phyloP scores from a whole-genome alignment of 2,113 vertebrate species.

The Psammodynastes pulverulentus region DNA sequence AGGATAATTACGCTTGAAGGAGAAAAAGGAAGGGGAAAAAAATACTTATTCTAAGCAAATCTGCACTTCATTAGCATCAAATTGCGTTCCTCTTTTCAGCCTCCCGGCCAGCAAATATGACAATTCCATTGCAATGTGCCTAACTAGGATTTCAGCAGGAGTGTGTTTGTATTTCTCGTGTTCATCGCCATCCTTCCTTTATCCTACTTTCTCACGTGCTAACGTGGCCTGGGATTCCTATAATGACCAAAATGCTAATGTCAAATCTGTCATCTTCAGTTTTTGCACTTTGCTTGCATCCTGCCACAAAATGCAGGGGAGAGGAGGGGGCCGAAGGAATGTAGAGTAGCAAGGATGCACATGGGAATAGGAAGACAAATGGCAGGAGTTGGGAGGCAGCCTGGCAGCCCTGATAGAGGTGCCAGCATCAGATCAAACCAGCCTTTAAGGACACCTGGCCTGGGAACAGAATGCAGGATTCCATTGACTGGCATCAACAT shows the following conservation, averaged over 20 bases:
- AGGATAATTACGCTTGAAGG: conserved; percentile 42
- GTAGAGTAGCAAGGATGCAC: neutral
- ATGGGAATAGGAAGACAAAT: neutral
- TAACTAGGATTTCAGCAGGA: neutral
- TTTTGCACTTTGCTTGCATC: neutral
- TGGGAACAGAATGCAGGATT: neutral
- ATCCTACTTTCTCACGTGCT: neutral
- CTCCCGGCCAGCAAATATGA: conserved; percentile 9
- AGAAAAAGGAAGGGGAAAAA: neutral
- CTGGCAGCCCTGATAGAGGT: neutral
- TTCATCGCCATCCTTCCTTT: conserved; percentile 18
- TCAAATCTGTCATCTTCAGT: neutral
- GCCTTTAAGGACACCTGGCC: neutral
- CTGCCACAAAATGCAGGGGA: neutral
- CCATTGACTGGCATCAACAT: neutral
- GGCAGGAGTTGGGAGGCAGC: neutral
- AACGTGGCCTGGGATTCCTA: conserved; percentile 2
- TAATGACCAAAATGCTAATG: neutral
- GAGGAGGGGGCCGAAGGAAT: neutral
- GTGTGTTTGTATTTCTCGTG: neutral
- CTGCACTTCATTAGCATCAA: neutral
- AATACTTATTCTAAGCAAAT: conserved; percentile 18
- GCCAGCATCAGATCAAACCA: neutral
- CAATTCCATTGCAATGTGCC: conserved; percentile 46
- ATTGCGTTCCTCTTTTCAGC: neutral